Percentiles rank a stretch among this genome's conserved stretches.
These are phyloP conservation scores for Anhinga anhinga DNA, from an alignment of 2,113 vertebrate species.

Conservation along the genomic window DNA sequence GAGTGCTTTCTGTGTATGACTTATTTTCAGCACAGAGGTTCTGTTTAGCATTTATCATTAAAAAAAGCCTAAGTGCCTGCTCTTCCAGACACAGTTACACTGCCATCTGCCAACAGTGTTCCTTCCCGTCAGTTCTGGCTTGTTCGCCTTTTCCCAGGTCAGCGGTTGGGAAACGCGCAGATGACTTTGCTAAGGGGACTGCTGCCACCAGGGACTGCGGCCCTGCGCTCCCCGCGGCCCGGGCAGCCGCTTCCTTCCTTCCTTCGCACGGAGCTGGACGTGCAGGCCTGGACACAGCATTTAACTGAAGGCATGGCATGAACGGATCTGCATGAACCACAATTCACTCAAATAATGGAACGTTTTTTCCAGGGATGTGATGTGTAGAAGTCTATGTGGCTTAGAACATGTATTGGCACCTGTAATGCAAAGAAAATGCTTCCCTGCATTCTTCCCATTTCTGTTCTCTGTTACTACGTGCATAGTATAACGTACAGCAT, in stretches of 20 bases:
- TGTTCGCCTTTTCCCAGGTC: not conserved
- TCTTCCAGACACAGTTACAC: not conserved
- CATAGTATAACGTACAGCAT: not conserved
- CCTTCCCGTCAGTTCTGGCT: not conserved
- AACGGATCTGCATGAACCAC: not conserved
- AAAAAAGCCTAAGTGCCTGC: not conserved
- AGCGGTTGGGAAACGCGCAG: not conserved
- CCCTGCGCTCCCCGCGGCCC: rapidly evolving
- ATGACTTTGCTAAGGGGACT: not conserved
- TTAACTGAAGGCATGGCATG: not conserved
- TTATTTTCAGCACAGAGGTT: not conserved
- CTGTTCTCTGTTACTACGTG: not conserved
- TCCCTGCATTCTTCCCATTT: not conserved
- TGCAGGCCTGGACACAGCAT: too few relatives aligned
- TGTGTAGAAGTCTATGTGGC: not conserved
- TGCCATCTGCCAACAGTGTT: not conserved
- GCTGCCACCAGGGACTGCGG: not conserved
- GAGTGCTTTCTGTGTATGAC: not conserved
- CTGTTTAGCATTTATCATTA: not conserved
- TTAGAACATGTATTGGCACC: not conserved
- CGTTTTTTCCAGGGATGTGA: not conserved
- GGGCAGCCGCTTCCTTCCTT: not conserved
- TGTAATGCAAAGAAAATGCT: not conserved
- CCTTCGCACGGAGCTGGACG: rapidly evolving
- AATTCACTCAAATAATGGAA: not conserved